These are phyloP conservation scores for Rhagonycha lutea DNA, from an alignment of 2,888 invertebrate genomes.

Conservation along the genomic window DNA sequence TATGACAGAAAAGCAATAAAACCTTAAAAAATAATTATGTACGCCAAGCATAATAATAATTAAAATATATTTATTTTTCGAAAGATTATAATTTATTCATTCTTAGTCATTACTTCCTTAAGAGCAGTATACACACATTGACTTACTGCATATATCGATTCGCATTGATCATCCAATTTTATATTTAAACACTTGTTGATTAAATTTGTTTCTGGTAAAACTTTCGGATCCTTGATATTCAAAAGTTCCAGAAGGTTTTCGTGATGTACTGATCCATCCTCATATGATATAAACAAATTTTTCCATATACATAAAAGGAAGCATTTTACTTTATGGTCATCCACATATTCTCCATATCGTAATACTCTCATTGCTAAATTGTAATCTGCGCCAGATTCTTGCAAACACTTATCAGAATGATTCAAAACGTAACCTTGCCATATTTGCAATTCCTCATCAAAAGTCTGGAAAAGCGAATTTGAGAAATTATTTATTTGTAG, in stretches of 20 bases:
- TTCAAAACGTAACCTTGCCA: not conserved
- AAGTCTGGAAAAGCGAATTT: not conserved
- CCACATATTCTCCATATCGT: not conserved
- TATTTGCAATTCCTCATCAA: not conserved
- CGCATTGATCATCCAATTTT: not conserved
- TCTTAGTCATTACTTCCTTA: not conserved
- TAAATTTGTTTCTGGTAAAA: not conserved
- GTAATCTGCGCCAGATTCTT: not conserved
- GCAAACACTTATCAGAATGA: not conserved
- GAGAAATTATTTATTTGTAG: too few relatives aligned
- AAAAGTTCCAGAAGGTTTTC: not conserved
- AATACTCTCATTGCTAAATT: not conserved
- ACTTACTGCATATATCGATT: not conserved
- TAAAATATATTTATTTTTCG: too few relatives aligned
- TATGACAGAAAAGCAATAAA: too few relatives aligned
- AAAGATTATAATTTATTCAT: not conserved
- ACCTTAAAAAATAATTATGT: too few relatives aligned
- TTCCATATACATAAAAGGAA: not conserved
- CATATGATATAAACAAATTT: not conserved
- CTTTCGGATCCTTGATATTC: not conserved
- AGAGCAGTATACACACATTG: not conserved
- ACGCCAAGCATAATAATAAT: too few relatives aligned
- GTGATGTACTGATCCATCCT: not conserved
- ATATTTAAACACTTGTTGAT: not conserved
- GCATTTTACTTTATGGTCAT: not conserved